phyloP scores from a whole-genome alignment of 2,797 vertebrate genomes.

The Acanthopagrus latus region DNA sequence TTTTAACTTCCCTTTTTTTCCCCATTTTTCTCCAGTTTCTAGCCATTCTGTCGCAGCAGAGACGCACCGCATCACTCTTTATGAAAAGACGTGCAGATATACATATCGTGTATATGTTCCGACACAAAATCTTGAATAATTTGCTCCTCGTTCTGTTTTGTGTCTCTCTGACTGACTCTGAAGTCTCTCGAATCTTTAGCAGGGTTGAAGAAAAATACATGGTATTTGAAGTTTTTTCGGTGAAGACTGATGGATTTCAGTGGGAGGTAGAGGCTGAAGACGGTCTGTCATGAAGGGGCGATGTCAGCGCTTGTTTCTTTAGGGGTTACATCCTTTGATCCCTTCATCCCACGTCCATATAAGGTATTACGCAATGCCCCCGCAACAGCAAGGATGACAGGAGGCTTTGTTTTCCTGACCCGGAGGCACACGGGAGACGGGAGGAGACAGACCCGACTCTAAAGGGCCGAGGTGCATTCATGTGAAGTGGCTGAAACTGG shows the following conservation, averaged over 20 bases:
- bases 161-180: no score
- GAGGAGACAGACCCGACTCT: conserved; percentile 1
- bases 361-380: conserved; percentile 63
- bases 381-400: conserved; percentile 47
- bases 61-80: neutral
- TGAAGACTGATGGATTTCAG: conserved; percentile 2
- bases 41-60: neutral
- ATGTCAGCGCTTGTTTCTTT: conserved; percentile 36
- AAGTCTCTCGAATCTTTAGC: no score
- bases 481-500: conserved; percentile 53
- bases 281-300: conserved; percentile 14
- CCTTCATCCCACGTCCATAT: conserved; percentile 60
- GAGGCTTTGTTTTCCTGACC: conserved; percentile 56
- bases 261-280: conserved; percentile 12
- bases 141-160: neutral
- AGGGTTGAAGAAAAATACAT: no score
- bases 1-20: conserved; percentile 36
- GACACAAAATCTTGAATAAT: neutral
- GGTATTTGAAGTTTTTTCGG: neutral
- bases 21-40: conserved; percentile 28
- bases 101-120: neutral
- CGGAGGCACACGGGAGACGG: conserved; percentile 38
- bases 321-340: conserved; percentile 57
- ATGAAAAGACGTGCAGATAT: neutral
- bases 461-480: conserved; percentile 24